phyloP scores from a whole-genome alignment of 64 coral and sea anemone species.

The Pocillopora verrucosa region DNA sequence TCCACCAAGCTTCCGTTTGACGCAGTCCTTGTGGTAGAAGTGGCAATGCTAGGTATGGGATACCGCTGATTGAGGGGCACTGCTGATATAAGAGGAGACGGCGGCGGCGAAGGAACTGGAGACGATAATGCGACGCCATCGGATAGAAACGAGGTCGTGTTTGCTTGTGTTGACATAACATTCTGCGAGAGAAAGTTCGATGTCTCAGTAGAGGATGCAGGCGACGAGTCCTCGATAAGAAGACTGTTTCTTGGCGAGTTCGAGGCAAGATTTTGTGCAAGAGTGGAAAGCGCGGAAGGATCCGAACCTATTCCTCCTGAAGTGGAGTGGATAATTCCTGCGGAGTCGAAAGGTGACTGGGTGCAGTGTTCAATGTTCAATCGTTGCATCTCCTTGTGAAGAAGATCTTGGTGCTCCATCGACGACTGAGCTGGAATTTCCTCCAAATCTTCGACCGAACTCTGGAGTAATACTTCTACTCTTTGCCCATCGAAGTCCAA shows the following conservation, averaged over 20 bases:
- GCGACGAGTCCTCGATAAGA: conserved; percentile 62
- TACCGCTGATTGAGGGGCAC: conserved; percentile 86
- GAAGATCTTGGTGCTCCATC: conserved; percentile 62
- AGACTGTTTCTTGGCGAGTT: conserved; percentile 75
- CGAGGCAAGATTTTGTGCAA: conserved; percentile 44
- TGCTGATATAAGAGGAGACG: conserved; percentile 77
- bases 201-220: conserved; percentile 33
- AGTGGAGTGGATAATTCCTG: conserved; percentile 39
- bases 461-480: conserved; percentile 31
- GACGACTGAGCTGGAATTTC: conserved; percentile 4
- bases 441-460: conserved; percentile 57
- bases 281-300: conserved; percentile 18
- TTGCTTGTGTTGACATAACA: conserved; percentile 29
- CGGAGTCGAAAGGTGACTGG: conserved; percentile 50
- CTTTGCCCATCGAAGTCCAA: conserved; percentile 52
- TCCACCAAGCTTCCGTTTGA: conserved; percentile 27
- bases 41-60: conserved; percentile 58
- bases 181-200: conserved; percentile 52
- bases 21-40: not conserved
- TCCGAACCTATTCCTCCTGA: not conserved
- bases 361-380: conserved; percentile 89
- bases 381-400: conserved; percentile 91
- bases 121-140: conserved; percentile 54
- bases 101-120: conserved; percentile 62
- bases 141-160: conserved; percentile 42